Base-by-base conservation (phyloP, 2,113 vertebrate genomes). In the Gallinago jamesoni region DNA sequence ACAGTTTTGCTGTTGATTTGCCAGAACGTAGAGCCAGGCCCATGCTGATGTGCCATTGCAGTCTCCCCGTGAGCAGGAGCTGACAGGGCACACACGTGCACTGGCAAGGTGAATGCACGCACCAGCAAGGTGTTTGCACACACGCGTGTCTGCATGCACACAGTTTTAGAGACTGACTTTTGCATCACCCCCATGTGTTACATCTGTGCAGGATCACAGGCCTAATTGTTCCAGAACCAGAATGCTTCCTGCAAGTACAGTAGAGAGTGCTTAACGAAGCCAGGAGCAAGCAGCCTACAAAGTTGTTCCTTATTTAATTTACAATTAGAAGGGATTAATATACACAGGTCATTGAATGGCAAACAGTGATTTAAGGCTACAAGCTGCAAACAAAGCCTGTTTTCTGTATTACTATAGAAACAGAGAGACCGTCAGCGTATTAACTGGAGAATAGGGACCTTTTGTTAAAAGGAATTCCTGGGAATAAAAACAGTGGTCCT, bases 121-220 rank as follows among this genome's bases (percentile, higher is more conserved):
- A 1, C 16, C 23, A 24, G 45, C 31, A 20, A 28, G 41, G 28
- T 41, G 59, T 50, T 52, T n/a, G 57, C 52, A 50, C n/a, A 4
- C 27, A 3, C 5, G 5, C 30, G 6, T 13, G 0, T 2, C 80
- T 77, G 57, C 7, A 2, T 9, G 12, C 17, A 35, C 33, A 9
- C 9, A 17, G 21, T 47, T 84, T 39, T 20, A 9, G 47, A 56
- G 16, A 24, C 24, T 39, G 55, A 8, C 23, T 41, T n/a, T 50
- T 3, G 3, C 16, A 2, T 37, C 8, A 37, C 28, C 22, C 43
- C 4, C 6, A 0, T 1, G 6, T 45, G 7, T 13, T 48, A 66
- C 50, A 77, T 10, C 21, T 13, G 6, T 57, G 41, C 39, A 23
- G 64, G 30, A 35, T 20, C 0, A 0, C 9, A 48, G 37, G 43